Evolutionary conservation across 2,113 vertebrate species (phyloP), one percentile per base, ranked within the genome.

Genomic region (Pygoscelis adeliae): DNA sequence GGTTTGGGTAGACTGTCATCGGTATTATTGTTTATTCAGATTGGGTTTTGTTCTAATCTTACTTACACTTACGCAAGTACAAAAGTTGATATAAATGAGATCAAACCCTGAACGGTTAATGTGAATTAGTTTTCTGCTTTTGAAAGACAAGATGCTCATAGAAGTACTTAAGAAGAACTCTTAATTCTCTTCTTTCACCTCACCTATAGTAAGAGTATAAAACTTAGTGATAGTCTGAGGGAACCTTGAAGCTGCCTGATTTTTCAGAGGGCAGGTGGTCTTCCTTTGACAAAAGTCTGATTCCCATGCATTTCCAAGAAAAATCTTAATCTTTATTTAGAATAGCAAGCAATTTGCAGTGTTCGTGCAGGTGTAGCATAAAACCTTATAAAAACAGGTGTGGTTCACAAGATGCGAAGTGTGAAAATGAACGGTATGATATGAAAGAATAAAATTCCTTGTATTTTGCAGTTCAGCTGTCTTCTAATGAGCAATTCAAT

Each of bases 401-500:
- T 92, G 5, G 23, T 56, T 89, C 40, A 81, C 81, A 92, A 83
- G 90, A 90, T 83, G 6, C 59, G 40, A 96, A 88, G 69, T 93
- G 78, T 83, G 94, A 79, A 92, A 96, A 93, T 70, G 74, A 79
- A 84, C 84, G 71, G 38, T 83, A 80, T 67, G 71, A 91, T 49
- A 87, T 36, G 50, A 88, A 94, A 93, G 73, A 91, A 91, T 47
- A 94, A 89, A 94, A 95, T 93, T 70, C 25, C 87, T 79, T 96
- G 34, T 66, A 62, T 93, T 70, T 88, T 53, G 38, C n/a, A 81
- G 44, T 94, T 95, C 83, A 89, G 20, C 67, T 97, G 50, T 65
- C 88, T 96, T 59, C 77, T 97, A 97, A 97, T 97, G 87, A 86
- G 81, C 77, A 80, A 88, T 97, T 98, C 93, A 95, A 96, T 94